Evolutionary conservation across 30 jellyfish, hydroid and myxozoan species (phyloP), one percentile per base, ranked within the genome.

Genomic region (Chrysaora quinquecirrha): DNA sequence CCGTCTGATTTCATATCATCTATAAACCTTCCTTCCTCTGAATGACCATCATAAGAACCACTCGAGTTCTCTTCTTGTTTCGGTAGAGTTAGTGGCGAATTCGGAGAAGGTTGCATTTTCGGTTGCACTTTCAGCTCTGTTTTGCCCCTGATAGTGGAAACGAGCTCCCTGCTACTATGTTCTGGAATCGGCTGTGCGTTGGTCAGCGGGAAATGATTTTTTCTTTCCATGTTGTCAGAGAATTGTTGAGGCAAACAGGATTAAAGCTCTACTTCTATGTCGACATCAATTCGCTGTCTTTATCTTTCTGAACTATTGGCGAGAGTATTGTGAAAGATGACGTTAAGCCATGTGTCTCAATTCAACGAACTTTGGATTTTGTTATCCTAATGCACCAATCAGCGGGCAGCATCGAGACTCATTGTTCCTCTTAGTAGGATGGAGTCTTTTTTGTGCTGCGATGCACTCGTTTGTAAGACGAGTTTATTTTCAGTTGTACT

Each of bases 301-400:
- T 82, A 82, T 82, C 92, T 68, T 20, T 14, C 80, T 82, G 92
- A 82, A 82, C 85, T 82, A 82, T 82, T 67, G 92, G 92, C 71
- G 92, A 68, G 78, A 46, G 92, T 82, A 82, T 82, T 82, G 92
- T 82, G 72, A 68, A 81, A 20, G 56, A 82, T 82, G 92, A 82
- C 92, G 92, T 82, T 82, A 82, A 82, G 92, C 92, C 92, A 82
- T 82, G 92, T 82, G 92, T 82, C 92, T 82, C 92, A 71, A 82
- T 82, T 82, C 85, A 82, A 82, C 92, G 92, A 85, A 54, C 85
- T 82, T 82, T 82, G 77, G 92, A 82, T 82, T 82, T 82, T 82
- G 92, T 82, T 82, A 68, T 82, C 92, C 64, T 47, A 69, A 69
- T 64, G 80, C 84, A 62, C 92, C 92, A 82, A 82, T 82, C 85